Evolutionary conservation across 2,113 vertebrate genomes (phyloP).

Genomic region (Colius striatus): DNA sequence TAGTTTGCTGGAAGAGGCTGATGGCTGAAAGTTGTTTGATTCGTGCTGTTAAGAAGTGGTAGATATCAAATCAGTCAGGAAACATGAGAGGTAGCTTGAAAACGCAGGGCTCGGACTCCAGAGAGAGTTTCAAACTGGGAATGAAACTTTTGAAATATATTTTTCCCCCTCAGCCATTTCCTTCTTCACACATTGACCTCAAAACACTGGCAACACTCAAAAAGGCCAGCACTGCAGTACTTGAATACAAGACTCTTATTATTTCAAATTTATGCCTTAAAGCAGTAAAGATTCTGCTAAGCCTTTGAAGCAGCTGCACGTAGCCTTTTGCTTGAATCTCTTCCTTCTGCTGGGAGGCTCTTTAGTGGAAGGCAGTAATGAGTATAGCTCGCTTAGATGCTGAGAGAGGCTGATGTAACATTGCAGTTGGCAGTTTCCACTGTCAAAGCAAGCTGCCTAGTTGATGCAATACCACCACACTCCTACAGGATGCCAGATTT

Average conservation of each 20-base stretch:
- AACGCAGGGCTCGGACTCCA: background rate
- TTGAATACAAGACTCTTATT: background rate
- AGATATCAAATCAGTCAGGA: background rate
- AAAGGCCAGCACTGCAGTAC: background rate
- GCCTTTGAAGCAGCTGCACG: slow-evolving; percentile 9
- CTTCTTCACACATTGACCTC: background rate
- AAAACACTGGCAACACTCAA: background rate
- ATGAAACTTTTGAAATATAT: slow-evolving; percentile 3
- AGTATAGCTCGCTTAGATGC: background rate
- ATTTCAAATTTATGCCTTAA: slow-evolving; percentile 27
- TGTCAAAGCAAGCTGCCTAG: background rate
- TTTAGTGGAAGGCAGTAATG: background rate
- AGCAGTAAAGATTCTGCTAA: slow-evolving; percentile 31
- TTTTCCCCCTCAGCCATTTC: slow-evolving; percentile 6
- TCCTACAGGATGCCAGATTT: background rate
- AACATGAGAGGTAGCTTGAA: background rate
- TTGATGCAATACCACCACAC: accelerated
- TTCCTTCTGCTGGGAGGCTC: background rate
- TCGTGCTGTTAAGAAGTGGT: background rate
- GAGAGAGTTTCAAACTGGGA: background rate
- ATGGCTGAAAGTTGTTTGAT: background rate
- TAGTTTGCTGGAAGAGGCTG: background rate
- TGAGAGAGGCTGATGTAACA: background rate
- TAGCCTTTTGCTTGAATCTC: background rate
- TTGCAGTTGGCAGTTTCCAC: background rate